Percentiles rank a stretch among this genome's conserved stretches.
phyloP scores from a whole-genome alignment of 2,888 invertebrate species.

The Dicyrtoma fusca region DNA sequence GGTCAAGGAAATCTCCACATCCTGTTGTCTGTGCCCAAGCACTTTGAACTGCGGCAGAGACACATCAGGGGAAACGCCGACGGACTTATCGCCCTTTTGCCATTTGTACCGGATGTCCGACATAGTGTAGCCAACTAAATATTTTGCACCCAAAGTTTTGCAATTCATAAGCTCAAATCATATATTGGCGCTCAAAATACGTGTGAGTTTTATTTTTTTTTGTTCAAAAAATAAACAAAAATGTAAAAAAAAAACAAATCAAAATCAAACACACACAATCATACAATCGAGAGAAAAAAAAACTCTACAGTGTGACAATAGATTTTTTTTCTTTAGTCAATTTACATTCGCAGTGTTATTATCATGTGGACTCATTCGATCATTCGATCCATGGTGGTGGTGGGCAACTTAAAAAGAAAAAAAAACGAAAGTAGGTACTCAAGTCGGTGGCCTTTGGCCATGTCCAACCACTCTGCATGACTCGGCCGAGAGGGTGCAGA shows the following conservation, averaged over 20 bases:
- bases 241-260: conserved; percentile 6
- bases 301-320: conserved; percentile 36
- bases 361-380: conserved; percentile 42
- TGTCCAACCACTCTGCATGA: conserved; percentile 23
- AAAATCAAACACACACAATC: conserved; percentile 26
- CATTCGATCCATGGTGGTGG: conserved; percentile 19
- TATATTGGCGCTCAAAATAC: conserved; percentile 22
- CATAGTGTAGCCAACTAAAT: conserved; percentile 96
- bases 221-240: neutral
- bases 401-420: conserved; percentile 17
- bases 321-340: conserved; percentile 37
- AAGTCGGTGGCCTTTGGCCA: conserved; percentile 3
- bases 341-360: conserved; percentile 57
- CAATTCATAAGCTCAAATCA: conserved; percentile 38
- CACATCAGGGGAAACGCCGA: conserved; percentile 93
- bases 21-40: conserved; percentile 93
- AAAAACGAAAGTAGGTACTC: conserved; percentile 2
- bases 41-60: conserved; percentile 98
- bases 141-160: conserved; percentile 40
- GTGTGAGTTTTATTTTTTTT: neutral
- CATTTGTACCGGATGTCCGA: conserved; percentile 96
- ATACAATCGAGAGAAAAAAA: conserved; percentile 27
- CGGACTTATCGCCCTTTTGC: conserved; percentile 93
- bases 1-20: conserved; percentile 94
- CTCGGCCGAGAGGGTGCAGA: conserved; percentile 31